Conservation (phyloP, 2,797 vertebrate species). For the Pitangus sulphuratus region DNA sequence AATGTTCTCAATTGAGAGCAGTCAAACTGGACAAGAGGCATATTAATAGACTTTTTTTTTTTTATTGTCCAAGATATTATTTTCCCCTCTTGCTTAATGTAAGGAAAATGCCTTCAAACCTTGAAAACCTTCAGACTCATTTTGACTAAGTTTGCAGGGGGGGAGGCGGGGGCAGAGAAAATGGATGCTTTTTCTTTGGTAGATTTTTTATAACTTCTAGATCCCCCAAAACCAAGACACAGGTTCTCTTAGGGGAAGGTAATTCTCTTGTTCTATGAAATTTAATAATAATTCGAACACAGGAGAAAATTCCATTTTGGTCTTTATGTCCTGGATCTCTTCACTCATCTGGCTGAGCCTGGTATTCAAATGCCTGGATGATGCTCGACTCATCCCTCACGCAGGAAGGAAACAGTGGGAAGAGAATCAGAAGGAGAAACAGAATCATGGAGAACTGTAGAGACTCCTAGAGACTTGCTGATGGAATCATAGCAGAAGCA, state of each 20-base stretch:
- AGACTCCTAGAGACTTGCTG: background rate
- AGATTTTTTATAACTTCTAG: background rate
- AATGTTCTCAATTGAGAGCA: slow-evolving; percentile 9
- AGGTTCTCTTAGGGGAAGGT: background rate
- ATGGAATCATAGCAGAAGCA: background rate
- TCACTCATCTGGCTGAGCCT: background rate
- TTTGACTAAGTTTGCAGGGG: background rate
- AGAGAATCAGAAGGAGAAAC: background rate
- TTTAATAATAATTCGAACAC: background rate
- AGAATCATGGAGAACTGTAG: background rate
- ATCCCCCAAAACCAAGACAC: background rate
- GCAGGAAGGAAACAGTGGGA: background rate
- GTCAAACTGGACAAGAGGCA: slow-evolving; percentile 9
- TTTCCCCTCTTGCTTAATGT: slow-evolving; percentile 5
- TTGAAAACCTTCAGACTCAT: slow-evolving; percentile 52
- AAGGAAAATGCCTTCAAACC: slow-evolving; percentile 37
- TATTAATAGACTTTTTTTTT: slow-evolving; percentile 5
- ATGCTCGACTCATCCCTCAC: background rate
- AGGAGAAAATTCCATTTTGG: background rate
- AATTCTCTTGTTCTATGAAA: background rate
- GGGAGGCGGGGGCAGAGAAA: background rate
- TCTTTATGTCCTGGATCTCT: background rate
- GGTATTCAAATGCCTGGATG: background rate
- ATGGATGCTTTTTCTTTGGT: background rate
- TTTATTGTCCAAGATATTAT: background rate